A percentile compares a stretch with the other conserved stretches of the same genome.
Evolutionary conservation across 2,888 invertebrate species (phyloP).

Genomic region (Athetis lepigone): DNA sequence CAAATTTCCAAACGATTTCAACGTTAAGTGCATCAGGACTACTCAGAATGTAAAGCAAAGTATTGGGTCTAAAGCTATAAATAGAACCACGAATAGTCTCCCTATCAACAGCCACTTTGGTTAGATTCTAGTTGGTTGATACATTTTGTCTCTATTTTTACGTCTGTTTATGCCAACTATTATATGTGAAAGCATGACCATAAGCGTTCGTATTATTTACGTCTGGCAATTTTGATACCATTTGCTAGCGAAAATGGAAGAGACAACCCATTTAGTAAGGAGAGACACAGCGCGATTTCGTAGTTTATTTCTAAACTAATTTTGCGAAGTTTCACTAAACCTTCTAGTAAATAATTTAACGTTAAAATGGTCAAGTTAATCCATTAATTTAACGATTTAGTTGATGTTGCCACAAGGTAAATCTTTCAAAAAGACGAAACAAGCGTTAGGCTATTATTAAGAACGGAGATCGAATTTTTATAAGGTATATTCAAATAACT

Average conservation of each 20-base stretch:
- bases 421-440: no score
- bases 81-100: conserved; percentile 30
- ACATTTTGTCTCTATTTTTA: conserved; percentile 3
- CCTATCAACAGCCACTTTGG: conserved; percentile 17
- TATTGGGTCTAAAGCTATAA: conserved; percentile 11
- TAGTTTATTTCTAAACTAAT: neutral
- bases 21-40: conserved; percentile 26
- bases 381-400: no score
- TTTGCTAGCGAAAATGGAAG: neutral
- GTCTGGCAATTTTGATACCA: neutral
- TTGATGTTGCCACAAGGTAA: no score
- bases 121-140: neutral
- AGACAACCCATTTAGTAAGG: conserved; percentile 29
- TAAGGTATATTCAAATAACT: conserved; percentile 26
- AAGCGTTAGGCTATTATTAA: conserved; percentile 4
- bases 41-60: conserved; percentile 21
- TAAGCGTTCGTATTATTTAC: conserved; percentile 12
- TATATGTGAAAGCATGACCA: conserved; percentile 2
- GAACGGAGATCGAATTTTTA: conserved; percentile 51
- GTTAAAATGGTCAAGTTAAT: neutral
- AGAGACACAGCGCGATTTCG: neutral
- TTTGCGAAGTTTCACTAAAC: neutral
- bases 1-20: conserved; percentile 50
- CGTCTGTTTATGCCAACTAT: neutral
- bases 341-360: neutral